A percentile compares a stretch with the other conserved stretches of the same genome.
Evolutionary conservation across 2,797 vertebrate genomes (phyloP).

Genomic region (Myoxocephalus aenaeus): DNA sequence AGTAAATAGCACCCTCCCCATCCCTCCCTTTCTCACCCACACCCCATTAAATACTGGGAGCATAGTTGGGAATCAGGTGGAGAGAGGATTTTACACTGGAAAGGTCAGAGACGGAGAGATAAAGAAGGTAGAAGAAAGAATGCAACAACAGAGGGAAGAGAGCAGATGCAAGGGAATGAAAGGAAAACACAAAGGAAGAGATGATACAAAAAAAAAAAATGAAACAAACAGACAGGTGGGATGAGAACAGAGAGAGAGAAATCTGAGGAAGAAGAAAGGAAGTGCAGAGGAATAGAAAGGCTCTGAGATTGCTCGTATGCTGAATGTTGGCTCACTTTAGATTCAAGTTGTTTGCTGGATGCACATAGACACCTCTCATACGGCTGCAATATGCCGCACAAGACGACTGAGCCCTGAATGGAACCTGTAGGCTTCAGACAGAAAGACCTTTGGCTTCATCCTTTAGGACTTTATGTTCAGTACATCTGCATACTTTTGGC

Average conservation of each 20-base stretch:
- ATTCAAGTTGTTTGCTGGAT: constrained; percentile 15
- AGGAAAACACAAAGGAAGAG: constrained; percentile 59
- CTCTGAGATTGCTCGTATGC: constrained; percentile 43
- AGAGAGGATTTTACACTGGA: constrained; percentile 61
- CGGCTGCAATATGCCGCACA: neutral
- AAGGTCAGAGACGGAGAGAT: constrained; percentile 72
- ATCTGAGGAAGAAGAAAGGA: constrained; percentile 36
- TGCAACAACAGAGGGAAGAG: constrained; percentile 47
- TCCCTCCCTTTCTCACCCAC: constrained; percentile 31
- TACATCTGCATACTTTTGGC: neutral
- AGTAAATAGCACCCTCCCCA: constrained; percentile 55
- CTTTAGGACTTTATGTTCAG: neutral
- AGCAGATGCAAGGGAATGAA: constrained; percentile 56
- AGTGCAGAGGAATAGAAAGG: constrained; percentile 35
- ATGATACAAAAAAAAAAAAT: constrained; percentile 33
- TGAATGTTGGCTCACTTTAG: constrained; percentile 39
- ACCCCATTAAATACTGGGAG: constrained; percentile 63
- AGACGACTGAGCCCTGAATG: constrained; percentile 1
- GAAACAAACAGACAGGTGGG: constrained; percentile 58
- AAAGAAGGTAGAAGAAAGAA: constrained; percentile 54
- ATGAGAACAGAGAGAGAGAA: constrained; percentile 54
- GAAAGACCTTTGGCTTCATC: neutral
- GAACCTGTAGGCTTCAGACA: neutral
- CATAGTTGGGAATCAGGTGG: constrained; percentile 64
- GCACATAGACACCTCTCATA: constrained; percentile 2